Base-by-base conservation (phyloP, 2,797 vertebrate species). In the Meriones psammophilus region DNA sequence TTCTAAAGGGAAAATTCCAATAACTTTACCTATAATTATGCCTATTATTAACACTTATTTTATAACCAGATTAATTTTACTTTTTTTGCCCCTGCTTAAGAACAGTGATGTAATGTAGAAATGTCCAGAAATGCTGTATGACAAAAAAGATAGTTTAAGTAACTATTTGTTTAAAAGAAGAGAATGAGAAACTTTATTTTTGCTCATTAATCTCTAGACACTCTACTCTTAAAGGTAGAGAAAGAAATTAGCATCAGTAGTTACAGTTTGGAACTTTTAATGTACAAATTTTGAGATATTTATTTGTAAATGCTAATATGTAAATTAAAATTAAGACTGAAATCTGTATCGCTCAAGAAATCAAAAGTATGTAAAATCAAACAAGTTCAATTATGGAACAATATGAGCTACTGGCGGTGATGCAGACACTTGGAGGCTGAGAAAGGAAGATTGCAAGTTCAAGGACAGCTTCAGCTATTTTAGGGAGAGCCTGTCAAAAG, bases 331-430 rank as follows among this genome's bases (percentile, higher is more conserved):
- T 62, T 33, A 85, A 90, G 33, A 92, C 33, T 91, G 39, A 96
- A 97, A 88, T 88, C 74, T 30, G 89, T 33, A 88, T n/a, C 95
- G 22, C 54, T 88, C 88, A 77, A 94, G 62, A 64, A 95, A 56
- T 95, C 88, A 88, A 81, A 93, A 97, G n/a, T 76, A 76, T 66
- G n/a, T 79, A 94, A 95, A 96, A 81, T 88, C 68, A 94, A 78
- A 83, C 10, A 88, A 95, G 92, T 10, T 80, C 88, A 97, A 74
- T 90, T 94, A 94, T 36, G 64, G 20, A 81, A 64, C 20, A 95
- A 66, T 74, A 92, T 89, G 28, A 80, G 24, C 15, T 14, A 66
- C 8, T 20, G 14, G 26, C 36, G 42, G 12, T 66, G 30, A 9
- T 9, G 33, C 5, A 36, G 22, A 64, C 13, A 77, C 42, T 28